A percentile compares a stretch with the other conserved stretches of the same genome.
Evolutionary conservation across 2,797 vertebrate species (phyloP).

Genomic region (Gastrophryne carolinensis): DNA sequence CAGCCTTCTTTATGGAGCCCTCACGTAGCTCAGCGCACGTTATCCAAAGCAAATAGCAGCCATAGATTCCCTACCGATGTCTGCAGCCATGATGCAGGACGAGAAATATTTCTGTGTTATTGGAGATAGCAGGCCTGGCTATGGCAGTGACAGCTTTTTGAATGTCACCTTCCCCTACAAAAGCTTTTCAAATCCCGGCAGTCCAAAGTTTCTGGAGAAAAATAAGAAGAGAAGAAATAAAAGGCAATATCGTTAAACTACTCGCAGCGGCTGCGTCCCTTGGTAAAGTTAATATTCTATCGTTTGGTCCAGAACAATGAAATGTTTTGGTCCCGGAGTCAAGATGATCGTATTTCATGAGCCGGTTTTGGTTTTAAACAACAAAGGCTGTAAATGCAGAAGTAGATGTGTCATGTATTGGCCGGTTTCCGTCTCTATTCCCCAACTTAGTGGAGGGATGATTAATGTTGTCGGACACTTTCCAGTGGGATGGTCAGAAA

Average conservation of each 20-base stretch:
- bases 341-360: conserved; percentile 62
- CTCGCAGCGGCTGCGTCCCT: conserved; percentile 57
- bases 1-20: conserved; percentile 33
- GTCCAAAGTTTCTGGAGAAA: conserved; percentile 38
- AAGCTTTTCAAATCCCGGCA: conserved; percentile 38
- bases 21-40: not conserved
- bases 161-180: conserved; percentile 48
- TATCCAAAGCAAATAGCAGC: conserved; percentile 41
- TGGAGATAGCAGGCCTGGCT: conserved; percentile 39
- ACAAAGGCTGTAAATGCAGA: conserved; percentile 53
- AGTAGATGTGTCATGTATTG: conserved; percentile 65
- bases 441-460: conserved; percentile 51
- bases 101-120: conserved; percentile 39
- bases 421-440: conserved; percentile 60
- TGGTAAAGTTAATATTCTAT: conserved; percentile 68
- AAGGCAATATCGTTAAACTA: conserved; percentile 41
- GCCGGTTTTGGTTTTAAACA: conserved; percentile 63
- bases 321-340: conserved; percentile 63
- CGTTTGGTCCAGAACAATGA: conserved; percentile 64
- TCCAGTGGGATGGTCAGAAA: conserved; percentile 33
- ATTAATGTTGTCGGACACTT: conserved; percentile 54
- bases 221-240: conserved; percentile 34
- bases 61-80: conserved; percentile 36
- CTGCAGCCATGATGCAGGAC: conserved; percentile 18
- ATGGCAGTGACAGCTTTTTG: conserved; percentile 46